Percentiles rank a stretch among this genome's conserved stretches.
phyloP scores from a whole-genome alignment of 2,113 vertebrate species.

The Laticauda laticaudata region DNA sequence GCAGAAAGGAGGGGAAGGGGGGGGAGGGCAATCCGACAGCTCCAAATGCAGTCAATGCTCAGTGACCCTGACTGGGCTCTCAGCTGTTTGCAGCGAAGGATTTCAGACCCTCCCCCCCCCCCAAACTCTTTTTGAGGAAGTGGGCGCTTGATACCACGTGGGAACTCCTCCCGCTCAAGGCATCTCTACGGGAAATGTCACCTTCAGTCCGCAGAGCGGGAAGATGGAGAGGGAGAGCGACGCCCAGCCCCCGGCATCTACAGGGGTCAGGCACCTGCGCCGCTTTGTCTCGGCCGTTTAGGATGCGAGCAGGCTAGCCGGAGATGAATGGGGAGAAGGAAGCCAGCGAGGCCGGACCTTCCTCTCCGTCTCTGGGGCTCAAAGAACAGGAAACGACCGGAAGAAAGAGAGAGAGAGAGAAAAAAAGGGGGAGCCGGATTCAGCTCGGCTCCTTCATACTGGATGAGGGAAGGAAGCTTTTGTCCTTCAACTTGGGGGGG shows the following conservation, averaged over 20 bases:
- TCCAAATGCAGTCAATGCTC: background rate
- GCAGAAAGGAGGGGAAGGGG: background rate
- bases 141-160: background rate
- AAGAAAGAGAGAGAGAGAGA: constrained; percentile 10
- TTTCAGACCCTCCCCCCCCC: background rate
- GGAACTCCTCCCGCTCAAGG: background rate
- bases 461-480: background rate
- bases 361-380: background rate
- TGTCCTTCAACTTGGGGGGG: background rate
- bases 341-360: background rate
- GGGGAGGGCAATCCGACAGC: background rate
- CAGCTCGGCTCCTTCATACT: background rate
- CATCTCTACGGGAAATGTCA: constrained; percentile 3
- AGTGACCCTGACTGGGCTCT: background rate
- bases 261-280: background rate
- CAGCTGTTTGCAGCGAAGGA: background rate
- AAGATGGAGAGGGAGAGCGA: background rate
- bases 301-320: too few relatives aligned
- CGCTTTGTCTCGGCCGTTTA: background rate
- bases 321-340: background rate
- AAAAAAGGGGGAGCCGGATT: background rate
- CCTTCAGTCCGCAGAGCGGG: background rate
- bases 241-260: background rate
- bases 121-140: background rate
- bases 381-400: constrained; percentile 45